Percentiles rank a stretch among this genome's conserved stretches.
Evolutionary conservation across 2,113 vertebrate genomes (phyloP).

Genomic region (Paradoxurus hermaphroditus): DNA sequence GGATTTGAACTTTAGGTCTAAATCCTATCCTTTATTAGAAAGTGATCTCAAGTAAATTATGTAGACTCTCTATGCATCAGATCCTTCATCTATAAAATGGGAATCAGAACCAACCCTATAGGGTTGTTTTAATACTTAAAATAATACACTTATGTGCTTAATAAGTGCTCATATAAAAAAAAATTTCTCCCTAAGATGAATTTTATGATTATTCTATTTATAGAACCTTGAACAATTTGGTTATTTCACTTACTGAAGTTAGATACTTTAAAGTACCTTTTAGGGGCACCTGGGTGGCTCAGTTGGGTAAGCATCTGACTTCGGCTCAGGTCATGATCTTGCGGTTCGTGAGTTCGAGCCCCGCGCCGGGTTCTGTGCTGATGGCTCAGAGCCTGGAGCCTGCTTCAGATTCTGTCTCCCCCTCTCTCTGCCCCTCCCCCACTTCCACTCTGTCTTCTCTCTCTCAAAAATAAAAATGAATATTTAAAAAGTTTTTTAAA

Average conservation of each 20-base stretch:
- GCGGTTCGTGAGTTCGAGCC: too few relatives aligned
- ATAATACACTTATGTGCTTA: neutral
- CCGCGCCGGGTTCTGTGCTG: too few relatives aligned
- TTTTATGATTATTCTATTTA: neutral
- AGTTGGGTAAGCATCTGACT: too few relatives aligned
- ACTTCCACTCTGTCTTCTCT: too few relatives aligned
- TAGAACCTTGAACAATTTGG: neutral
- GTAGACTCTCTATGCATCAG: neutral
- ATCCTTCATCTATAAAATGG: constrained; percentile 10
- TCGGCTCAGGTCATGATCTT: too few relatives aligned
- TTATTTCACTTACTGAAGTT: constrained; percentile 28
- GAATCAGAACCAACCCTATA: neutral
- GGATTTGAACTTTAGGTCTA: neutral
- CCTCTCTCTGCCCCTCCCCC: too few relatives aligned
- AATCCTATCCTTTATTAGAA: constrained; percentile 9
- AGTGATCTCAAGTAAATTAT: neutral
- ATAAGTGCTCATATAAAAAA: neutral
- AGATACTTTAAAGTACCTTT: neutral
- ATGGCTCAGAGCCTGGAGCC: too few relatives aligned
- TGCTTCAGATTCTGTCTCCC: too few relatives aligned
- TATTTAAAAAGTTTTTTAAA: too few relatives aligned
- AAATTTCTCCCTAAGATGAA: neutral
- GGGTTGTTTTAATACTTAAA: neutral
- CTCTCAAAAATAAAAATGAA: too few relatives aligned
- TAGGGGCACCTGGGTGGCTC: neutral